phyloP scores from a whole-genome alignment of 2,797 vertebrate genomes.

The Buphagus erythrorhynchus region DNA sequence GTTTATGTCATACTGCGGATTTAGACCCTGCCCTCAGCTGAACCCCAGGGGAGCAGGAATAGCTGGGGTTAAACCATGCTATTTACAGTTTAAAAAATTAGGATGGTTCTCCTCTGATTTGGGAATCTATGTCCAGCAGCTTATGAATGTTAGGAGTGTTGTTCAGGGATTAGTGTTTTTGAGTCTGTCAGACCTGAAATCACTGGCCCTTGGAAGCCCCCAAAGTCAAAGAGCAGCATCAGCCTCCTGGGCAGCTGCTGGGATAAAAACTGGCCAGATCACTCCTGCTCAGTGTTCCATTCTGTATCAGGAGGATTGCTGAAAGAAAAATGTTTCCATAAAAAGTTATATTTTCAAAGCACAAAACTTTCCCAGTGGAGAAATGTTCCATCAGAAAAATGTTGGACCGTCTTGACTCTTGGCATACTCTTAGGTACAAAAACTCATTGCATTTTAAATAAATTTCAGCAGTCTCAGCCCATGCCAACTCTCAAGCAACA shows the following conservation, averaged over 20 bases:
- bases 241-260: background rate
- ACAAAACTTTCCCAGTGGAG: slow-evolving; percentile 33
- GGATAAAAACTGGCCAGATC: background rate
- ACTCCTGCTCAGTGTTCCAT: background rate
- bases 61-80: background rate
- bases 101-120: background rate
- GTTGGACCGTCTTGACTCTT: slow-evolving; percentile 50
- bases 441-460: slow-evolving; percentile 47
- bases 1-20: background rate
- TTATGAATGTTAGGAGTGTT: background rate
- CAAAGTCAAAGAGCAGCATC: background rate
- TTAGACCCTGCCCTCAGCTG: background rate
- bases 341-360: slow-evolving; percentile 32
- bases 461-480: background rate
- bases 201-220: background rate
- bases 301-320: background rate
- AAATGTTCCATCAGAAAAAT: slow-evolving; percentile 45
- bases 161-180: background rate
- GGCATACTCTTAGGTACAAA: slow-evolving; percentile 28
- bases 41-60: background rate
- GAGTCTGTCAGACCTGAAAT: background rate
- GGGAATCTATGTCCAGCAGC: background rate
- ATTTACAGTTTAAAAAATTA: background rate
- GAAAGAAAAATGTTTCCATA: slow-evolving; percentile 21
- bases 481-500: slow-evolving; percentile 30